phyloP scores from a whole-genome alignment of 1,140 invertebrate species.

The Muscidifurax raptorellus region DNA sequence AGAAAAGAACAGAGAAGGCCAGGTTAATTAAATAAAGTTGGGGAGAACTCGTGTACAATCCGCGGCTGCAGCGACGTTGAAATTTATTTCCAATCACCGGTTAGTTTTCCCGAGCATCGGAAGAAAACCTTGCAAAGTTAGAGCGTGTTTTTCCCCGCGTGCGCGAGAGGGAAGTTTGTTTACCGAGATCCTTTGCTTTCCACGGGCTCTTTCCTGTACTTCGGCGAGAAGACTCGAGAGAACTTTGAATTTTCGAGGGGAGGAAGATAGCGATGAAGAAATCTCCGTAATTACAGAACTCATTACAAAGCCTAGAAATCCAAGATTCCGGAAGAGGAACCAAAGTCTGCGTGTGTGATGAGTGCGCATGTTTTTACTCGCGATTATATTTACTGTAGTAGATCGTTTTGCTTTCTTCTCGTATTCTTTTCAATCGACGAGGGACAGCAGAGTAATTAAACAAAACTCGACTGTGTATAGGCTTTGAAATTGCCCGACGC shows the following conservation, averaged over 20 bases:
- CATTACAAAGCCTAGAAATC: slow-evolving; percentile 27
- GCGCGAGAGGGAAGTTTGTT: slow-evolving; percentile 30
- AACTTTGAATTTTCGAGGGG: slow-evolving; percentile 17
- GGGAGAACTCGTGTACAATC: neutral
- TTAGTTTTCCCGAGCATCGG: neutral
- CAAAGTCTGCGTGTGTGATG: too few species aligned
- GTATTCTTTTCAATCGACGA: neutral
- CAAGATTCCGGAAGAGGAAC: neutral
- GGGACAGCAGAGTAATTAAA: neutral
- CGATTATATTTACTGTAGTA: too few species aligned
- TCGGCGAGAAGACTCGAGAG: slow-evolving; percentile 23
- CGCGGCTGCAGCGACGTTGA: neutral
- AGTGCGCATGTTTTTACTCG: too few species aligned
- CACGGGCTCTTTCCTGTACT: neutral
- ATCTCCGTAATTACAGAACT: slow-evolving; percentile 47
- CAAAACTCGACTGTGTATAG: neutral
- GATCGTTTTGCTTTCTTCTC: too few species aligned
- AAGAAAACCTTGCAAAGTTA: slow-evolving; percentile 18
- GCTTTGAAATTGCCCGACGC: slow-evolving; percentile 20
- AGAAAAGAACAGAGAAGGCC: too few species aligned
- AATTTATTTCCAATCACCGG: neutral
- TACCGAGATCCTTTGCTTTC: slow-evolving; percentile 13
- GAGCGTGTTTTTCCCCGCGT: slow-evolving; percentile 20
- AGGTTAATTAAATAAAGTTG: neutral
- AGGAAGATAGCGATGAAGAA: slow-evolving; percentile 34